Conservation (phyloP, 2,797 vertebrate genomes). For the Sarcophilus harrisii region DNA sequence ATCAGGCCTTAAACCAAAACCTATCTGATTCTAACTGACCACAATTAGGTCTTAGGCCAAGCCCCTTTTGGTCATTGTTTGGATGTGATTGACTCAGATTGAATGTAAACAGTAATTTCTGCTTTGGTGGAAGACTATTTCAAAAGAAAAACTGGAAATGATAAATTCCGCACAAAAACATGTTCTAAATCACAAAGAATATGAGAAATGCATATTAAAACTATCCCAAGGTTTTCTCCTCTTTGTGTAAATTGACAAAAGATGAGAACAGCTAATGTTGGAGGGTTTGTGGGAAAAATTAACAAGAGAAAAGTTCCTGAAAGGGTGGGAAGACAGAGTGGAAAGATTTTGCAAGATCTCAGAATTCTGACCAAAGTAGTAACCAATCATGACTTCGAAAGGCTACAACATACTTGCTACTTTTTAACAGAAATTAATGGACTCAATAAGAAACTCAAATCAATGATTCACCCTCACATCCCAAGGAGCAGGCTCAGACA, state of each 20-base stretch:
- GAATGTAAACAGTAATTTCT: no score
- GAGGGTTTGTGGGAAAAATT: neutral
- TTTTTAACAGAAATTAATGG: neutral
- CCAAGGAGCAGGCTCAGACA: neutral
- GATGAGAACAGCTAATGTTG: neutral
- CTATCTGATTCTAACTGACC: no score
- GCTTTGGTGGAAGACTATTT: neutral
- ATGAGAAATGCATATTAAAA: neutral
- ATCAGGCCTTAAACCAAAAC: no score
- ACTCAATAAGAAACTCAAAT: no score
- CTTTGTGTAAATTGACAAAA: neutral
- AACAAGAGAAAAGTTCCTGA: neutral
- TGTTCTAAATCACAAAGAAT: neutral
- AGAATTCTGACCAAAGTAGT: neutral
- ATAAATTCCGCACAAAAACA: neutral
- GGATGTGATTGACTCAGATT: no score
- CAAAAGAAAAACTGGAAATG: neutral
- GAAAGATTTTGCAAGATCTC: neutral
- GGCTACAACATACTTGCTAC: neutral
- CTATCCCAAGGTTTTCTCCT: neutral
- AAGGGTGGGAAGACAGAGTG: rapidly evolving
- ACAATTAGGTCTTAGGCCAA: no score
- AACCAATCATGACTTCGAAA: neutral
- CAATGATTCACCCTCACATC: neutral
- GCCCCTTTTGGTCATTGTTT: no score